Percentiles rank a stretch among this genome's conserved stretches.
phyloP scores from a whole-genome alignment of 1,140 invertebrate species.

The Neomicropteryx cornuta region DNA sequence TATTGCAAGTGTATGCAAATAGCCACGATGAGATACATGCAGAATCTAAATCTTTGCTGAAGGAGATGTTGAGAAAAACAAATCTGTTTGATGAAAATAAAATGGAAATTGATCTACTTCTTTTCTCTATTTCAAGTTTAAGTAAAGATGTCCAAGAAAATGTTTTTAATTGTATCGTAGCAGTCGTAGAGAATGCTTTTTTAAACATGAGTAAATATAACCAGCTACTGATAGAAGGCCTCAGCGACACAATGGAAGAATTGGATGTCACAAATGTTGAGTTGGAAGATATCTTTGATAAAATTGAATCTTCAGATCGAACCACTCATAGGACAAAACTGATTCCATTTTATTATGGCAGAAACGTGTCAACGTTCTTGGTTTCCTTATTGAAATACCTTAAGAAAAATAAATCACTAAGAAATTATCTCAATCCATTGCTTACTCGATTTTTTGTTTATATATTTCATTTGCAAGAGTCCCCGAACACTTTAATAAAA shows the following conservation, averaged over 20 bases:
- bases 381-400: constrained; percentile 30
- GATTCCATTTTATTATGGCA: constrained; percentile 27
- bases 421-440: constrained; percentile 27
- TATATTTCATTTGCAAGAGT: constrained; percentile 33
- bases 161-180: constrained; percentile 28
- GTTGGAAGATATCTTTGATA: background rate
- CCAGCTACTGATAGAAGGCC: constrained; percentile 1
- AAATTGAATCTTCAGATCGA: too few species aligned
- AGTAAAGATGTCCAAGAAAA: constrained; percentile 21
- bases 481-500: constrained; percentile 18
- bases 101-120: constrained; percentile 54
- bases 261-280: constrained; percentile 23
- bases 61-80: constrained; percentile 44
- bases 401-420: constrained; percentile 22
- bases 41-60: constrained; percentile 32
- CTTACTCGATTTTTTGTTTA: constrained; percentile 28
- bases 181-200: constrained; percentile 15
- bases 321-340: constrained; percentile 20
- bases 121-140: constrained; percentile 38
- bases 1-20: constrained; percentile 42
- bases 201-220: constrained; percentile 8
- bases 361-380: constrained; percentile 29
- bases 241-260: constrained; percentile 17
- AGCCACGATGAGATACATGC: constrained; percentile 30
- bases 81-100: constrained; percentile 48